Base-by-base conservation (phyloP, 1,140 invertebrate genomes). In the Streblospio benedicti region DNA sequence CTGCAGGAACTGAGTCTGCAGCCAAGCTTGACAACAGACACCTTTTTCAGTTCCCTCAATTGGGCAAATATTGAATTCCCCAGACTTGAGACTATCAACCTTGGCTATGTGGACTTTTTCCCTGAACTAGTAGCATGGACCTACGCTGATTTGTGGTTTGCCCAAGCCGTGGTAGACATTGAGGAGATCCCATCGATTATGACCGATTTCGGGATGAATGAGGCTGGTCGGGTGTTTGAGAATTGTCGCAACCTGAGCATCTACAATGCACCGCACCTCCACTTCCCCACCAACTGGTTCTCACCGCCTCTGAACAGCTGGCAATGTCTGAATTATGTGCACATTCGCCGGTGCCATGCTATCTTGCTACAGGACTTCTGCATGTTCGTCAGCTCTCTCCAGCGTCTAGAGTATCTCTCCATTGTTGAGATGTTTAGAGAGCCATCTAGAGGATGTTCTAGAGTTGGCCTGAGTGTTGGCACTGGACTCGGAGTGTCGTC, bases 401-500 rank as follows among this genome's bases (percentile, higher is more conserved):
- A 65, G 4, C 43, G 52, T 1, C 44, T 75, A 18, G 65, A 71
- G 50, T 61, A 57, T 12, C 47, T 75, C 0, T 61, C 68, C 44
- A 50, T 74, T 16, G 69, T 72, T 49, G 62, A 65, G 35, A 69
- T 74, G 69, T 73, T 75, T 33, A 57, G 66, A 23, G 73, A 72
- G 61, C 69, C 71, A 30, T 72, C 73, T 5, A 75, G 72, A 61
- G 73, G 73, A 18, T 75, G 73, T 57, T 66, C 67, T n/a, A 67
- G 71, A 61, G 73, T 75, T 59, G 73, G 73, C n/a, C 60, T 75
- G 27, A 75, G 71, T 66, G 71, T 71, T 47, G 72, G 71, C 0
- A 72, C 71, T 44, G 73, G 73, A 20, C 63, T 75, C 44, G 73
- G 73, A 4, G 65, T 75, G 57, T 72, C 73, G 4, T 71, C 73